Percentiles rank a stretch among this genome's conserved stretches.
Evolutionary conservation across 2,888 invertebrate genomes (phyloP).

Genomic region (Syrista parreyssii): DNA sequence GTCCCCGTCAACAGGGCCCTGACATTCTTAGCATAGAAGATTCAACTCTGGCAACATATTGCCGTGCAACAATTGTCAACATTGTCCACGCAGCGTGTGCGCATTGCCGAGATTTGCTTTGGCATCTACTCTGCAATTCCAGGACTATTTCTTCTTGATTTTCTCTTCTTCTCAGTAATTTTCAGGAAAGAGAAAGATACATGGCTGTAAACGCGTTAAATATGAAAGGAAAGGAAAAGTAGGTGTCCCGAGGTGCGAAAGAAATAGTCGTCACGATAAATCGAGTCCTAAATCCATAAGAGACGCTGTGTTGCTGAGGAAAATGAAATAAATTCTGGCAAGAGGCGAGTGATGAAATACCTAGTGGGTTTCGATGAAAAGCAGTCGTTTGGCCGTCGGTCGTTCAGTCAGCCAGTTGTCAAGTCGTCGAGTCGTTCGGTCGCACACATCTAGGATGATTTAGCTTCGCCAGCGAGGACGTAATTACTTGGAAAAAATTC

Average conservation of each 20-base stretch:
- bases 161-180: no score
- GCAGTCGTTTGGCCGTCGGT: conserved; percentile 13
- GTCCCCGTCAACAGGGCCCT: not conserved
- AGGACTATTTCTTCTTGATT: no score
- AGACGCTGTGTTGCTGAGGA: not conserved
- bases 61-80: no score
- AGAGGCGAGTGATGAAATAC: conserved; percentile 14
- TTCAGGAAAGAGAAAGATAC: no score
- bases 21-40: no score
- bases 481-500: conserved; percentile 61
- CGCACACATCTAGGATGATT: conserved; percentile 47
- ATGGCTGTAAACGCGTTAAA: no score
- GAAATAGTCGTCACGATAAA: not conserved
- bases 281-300: not conserved
- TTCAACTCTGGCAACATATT: no score
- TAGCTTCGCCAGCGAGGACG: conserved; percentile 45
- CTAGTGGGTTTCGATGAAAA: conserved; percentile 39
- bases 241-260: not conserved
- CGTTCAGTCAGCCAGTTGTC: no score
- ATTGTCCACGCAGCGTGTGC: no score
- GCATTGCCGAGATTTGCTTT: no score
- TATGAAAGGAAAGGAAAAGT: no score
- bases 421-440: conserved; percentile 6
- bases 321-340: not conserved
- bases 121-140: no score